phyloP scores from a whole-genome alignment of 2,888 invertebrate species.

The Plagodis dolabraria region DNA sequence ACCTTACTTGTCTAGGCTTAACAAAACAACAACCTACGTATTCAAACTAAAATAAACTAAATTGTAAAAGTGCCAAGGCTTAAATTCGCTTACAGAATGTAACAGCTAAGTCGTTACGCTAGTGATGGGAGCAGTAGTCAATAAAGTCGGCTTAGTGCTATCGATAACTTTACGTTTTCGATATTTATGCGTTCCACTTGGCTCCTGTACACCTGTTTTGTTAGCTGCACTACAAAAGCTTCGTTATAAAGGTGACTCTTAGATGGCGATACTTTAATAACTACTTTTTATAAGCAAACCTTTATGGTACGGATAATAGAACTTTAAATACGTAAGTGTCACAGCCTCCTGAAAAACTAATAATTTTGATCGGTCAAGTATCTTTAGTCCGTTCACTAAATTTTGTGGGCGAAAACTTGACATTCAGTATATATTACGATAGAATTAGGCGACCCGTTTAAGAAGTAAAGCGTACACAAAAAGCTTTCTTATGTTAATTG shows the following conservation, averaged over 20 bases:
- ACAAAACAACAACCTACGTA: constrained; percentile 44
- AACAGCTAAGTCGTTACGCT: constrained; percentile 52
- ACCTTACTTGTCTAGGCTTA: constrained; percentile 57
- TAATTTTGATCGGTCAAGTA: too few species aligned
- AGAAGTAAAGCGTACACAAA: too few species aligned
- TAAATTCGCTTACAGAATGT: constrained; percentile 33
- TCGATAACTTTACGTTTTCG: constrained; percentile 80
- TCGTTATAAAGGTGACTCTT: constrained; percentile 9
- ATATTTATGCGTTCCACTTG: constrained; percentile 76
- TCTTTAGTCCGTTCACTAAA: too few species aligned
- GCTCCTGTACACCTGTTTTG: constrained; percentile 65
- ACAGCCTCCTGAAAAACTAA: too few species aligned
- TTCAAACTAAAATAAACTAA: constrained; percentile 40
- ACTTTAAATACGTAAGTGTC: too few species aligned
- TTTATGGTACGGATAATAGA: too few species aligned
- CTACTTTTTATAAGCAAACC: too few species aligned
- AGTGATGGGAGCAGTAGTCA: constrained; percentile 67
- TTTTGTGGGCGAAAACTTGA: too few species aligned
- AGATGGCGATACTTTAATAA: too few species aligned
- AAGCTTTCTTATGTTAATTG: too few species aligned
- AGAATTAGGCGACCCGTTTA: too few species aligned
- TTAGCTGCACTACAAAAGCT: constrained; percentile 37
- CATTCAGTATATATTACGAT: too few species aligned
- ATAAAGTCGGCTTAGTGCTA: constrained; percentile 78
- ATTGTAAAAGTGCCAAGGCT: constrained; percentile 36